Base-by-base conservation (phyloP, 1,140 invertebrate genomes). In the Eubasilissa regina region DNA sequence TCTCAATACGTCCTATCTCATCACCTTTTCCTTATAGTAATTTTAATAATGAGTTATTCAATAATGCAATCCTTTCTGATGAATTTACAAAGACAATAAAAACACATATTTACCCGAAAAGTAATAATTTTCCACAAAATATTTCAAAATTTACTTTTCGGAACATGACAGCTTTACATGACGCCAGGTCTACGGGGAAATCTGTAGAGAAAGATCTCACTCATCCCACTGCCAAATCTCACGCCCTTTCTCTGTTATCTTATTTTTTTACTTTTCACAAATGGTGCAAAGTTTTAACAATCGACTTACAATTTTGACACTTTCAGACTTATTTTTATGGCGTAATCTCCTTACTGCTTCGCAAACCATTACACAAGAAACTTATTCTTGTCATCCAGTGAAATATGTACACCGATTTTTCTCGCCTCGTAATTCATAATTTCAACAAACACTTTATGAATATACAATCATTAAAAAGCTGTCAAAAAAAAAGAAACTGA, bases 241-340 rank as follows among this genome's bases (percentile, higher is more conserved):
- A 4, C 25, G 4, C 12, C 17, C 53, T 25, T 64, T 43, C 10
- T 25, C 60, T 64, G 12, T 13, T 43, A 58, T 11, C 13, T 64
- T 17, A 11, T 47, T 47, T 19, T 47, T 68, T 48, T 44, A 68
- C 17, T 47, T 45, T 19, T 48, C 35, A 47, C 45, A 70, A 51
- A 47, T 70, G 15, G n/a, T 1, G 6, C 10, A 48, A 70, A 70
- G 43, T 47, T 70, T 70, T 70, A 21, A 70, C 66, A 45, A 48
- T 47, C 47, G 45, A 48, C 66, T 70, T 70, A 70, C n/a, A 48
- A 43, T 64, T 64, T 64, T 35, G 25, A n/a, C 60, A 64, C 60
- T 64, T 44, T 64, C 60, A n/a, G 21, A 43, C 60, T 35, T 35
- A 19, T 64, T 64, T 64, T 25, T 58, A n/a, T 43, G n/a, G 13